Base-by-base conservation (phyloP, 2,797 vertebrate genomes). In the Apogon hyalosoma region DNA sequence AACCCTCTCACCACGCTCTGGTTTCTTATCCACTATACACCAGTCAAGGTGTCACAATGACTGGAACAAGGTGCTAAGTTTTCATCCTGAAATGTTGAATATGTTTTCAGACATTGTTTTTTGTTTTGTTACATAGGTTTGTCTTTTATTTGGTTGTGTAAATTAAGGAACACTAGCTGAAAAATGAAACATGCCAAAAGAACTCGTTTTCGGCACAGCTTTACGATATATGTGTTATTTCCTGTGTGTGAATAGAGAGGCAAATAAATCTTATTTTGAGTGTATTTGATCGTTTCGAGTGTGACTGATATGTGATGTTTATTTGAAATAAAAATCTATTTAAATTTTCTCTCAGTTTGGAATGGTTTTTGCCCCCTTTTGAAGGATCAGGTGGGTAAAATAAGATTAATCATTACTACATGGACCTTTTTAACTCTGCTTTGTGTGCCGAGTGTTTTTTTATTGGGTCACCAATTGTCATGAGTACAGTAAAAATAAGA, bases 41-140 rank as follows among this genome's bases (percentile, higher is more conserved):
- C 92, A 87, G 89, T 92, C 86, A 1, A 49, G 79, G 16, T 62
- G 73, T 69, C 82, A 79, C 80, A 76, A 59, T 60, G 85, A 90
- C 91, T 92, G 90, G 87, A 86, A 84, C 79, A 86, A 86, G 92
- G 93, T 94, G 93, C 93, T 94, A 93, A 55, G 86, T 90, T 92
- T 88, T 88, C 82, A 88, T 83, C 80, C 67, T 75, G 64, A 87
- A 80, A 80, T 90, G 78, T 75, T 76, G 19, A 83, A 60, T 62
- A 66, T 33, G 73, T 88, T 87, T 87, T 72, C 55, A 79, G 73
- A 80, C 68, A 62, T 82, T 56, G 80, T 61, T 77, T 49, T 64
- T 68, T 75, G 73, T 86, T 77, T 75, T 78, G 71, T 87, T 87
- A 75, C 50, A 72, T 83, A 76, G 60, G 71, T 85, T 84, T 83